Percentiles rank a stretch among this genome's conserved stretches.
Evolutionary conservation across 2,113 vertebrate genomes (phyloP).

Genomic region (Harpagus bidentatus): DNA sequence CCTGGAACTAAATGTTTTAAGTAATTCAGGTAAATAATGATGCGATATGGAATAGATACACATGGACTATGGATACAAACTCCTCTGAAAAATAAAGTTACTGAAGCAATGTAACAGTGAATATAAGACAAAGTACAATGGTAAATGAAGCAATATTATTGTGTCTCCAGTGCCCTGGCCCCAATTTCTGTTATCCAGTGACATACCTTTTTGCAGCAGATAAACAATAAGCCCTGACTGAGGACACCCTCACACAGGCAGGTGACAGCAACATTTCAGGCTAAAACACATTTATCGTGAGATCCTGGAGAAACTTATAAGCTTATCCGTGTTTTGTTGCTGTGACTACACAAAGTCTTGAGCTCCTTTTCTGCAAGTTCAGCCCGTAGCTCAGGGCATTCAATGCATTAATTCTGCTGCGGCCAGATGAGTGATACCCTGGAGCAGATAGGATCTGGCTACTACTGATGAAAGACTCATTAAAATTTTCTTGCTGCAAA

Average conservation of each 20-base stretch:
- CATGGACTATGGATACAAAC: not conserved
- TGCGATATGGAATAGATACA: not conserved
- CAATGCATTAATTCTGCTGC: not conserved
- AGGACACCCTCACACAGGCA: not conserved
- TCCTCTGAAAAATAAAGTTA: not conserved
- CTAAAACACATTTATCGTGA: not conserved
- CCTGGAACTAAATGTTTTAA: not conserved
- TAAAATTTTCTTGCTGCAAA: conserved; percentile 35
- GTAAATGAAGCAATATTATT: not conserved
- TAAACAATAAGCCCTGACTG: not conserved
- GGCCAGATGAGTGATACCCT: conserved; percentile 22
- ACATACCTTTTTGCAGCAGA: not conserved
- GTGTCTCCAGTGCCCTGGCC: not conserved
- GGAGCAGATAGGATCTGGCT: conserved; percentile 14
- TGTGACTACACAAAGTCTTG: not conserved
- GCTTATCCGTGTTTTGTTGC: not conserved
- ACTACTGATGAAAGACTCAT: conserved; percentile 8
- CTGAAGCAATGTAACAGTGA: not conserved
- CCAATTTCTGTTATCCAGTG: not conserved
- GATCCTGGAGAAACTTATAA: not conserved
- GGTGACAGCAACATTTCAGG: not conserved
- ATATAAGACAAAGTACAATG: not conserved
- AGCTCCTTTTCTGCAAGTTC: not conserved
- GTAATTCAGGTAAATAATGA: not conserved
- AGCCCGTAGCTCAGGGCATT: not conserved